Evolutionary conservation across 2,888 invertebrate species (phyloP), one percentile per base, ranked within the genome.

Genomic region (Crioceris asparagi): DNA sequence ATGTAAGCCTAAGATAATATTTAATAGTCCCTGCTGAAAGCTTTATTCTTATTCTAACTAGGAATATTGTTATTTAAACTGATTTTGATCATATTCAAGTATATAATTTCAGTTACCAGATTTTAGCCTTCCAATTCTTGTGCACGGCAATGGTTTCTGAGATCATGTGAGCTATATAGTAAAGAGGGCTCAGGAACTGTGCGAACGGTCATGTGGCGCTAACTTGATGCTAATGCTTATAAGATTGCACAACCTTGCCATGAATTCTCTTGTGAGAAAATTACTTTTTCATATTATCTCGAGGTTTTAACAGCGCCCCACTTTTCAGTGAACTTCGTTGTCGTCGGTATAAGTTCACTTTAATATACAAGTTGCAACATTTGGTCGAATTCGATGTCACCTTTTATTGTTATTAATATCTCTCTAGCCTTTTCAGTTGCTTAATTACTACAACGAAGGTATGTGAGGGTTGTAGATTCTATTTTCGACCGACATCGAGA

Each of bases 281-380:
- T 61, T 60, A 60, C 62, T 64, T 64, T 64, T 64, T 64, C 61
- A 64, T 64, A 61, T 60, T 59, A 62, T 63, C 60, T 56, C 45
- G 47, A 52, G 48, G 49, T 48, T 51, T 49, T 48, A 48, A 52
- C n/a, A n/a, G n/a, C n/a, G n/a, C n/a, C n/a, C n/a, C n/a, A n/a
- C n/a, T n/a, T n/a, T 57, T 52, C 52, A 51, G 53, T 53, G 49
- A 41, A 39, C 41, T 45, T 27, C 27, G 27, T 14, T 27, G 15
- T 14, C 12, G 12, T 27, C 14, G 12, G 25, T 27, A 27, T 27
- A 10, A 14, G 12, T 27, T 15, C 11, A 27, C 27, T 27, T 11
- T 3, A n/a, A 12, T 27, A 2, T 15, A 27, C 27, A 27, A 27
- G 27, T 6, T 12, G 15, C 14, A 27, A 27, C 27, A 27, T 27